Percentiles rank a stretch among this genome's conserved stretches.
Evolutionary conservation across 2,113 vertebrate species (phyloP).

Genomic region (Melanerpes formicivorus): DNA sequence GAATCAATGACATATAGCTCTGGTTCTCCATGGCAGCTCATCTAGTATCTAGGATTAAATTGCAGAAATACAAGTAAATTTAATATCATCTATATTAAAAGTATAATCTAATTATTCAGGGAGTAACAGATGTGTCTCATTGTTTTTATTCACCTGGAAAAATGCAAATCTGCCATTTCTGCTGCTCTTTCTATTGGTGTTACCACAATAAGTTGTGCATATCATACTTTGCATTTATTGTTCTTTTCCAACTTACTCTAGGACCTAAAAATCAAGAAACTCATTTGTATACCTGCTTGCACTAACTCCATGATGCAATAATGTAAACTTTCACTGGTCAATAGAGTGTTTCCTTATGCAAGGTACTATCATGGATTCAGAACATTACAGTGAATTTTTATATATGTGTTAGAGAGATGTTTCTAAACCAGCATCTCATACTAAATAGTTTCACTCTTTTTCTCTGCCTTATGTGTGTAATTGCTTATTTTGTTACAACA

Average conservation of each 20-base stretch:
- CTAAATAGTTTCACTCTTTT: background rate
- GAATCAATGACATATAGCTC: background rate
- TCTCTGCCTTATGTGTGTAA: background rate
- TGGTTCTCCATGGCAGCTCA: background rate
- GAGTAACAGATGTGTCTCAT: background rate
- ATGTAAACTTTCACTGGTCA: background rate
- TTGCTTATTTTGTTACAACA: background rate
- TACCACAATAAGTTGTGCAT: background rate
- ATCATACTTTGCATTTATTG: background rate
- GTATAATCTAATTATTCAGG: background rate
- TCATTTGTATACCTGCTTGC: background rate
- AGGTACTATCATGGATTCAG: background rate
- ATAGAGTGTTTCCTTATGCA: background rate
- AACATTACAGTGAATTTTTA: background rate
- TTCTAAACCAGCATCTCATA: background rate
- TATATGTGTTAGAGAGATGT: background rate
- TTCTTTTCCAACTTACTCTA: background rate
- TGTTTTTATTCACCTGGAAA: background rate
- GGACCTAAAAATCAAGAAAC: background rate
- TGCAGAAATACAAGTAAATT: background rate
- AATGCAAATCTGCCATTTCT: background rate
- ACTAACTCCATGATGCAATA: background rate
- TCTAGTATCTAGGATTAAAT: background rate
- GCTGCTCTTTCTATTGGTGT: background rate
- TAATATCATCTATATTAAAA: background rate